These are phyloP conservation scores for Episyrphus balteatus DNA, from an alignment of 1,140 invertebrate genomes.

Conservation along the genomic window DNA sequence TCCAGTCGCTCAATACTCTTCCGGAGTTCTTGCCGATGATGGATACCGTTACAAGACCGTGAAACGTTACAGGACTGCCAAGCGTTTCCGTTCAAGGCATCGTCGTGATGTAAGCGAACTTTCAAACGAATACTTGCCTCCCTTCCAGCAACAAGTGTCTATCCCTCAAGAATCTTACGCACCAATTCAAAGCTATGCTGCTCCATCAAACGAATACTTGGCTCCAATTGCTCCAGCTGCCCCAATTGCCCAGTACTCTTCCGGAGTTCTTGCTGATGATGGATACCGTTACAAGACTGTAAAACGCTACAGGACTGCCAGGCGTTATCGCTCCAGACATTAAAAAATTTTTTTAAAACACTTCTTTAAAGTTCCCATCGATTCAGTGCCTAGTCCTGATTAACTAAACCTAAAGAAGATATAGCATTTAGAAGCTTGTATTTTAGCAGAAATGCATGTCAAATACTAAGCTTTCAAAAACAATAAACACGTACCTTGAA, in stretches of 20 bases:
- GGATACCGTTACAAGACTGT: constrained; percentile 1
- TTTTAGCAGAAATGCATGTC: no score
- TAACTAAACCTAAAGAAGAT: no score
- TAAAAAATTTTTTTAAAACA: no score
- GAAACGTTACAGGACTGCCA: background rate
- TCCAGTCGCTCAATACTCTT: background rate
- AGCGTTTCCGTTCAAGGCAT: background rate
- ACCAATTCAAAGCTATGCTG: no score
- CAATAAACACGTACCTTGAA: background rate
- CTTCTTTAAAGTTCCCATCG: no score
- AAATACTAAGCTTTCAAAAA: no score
- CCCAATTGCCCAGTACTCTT: background rate
- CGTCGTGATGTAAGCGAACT: constrained; percentile 14
- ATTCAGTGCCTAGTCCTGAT: no score
- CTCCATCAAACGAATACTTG: background rate
- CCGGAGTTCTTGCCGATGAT: background rate
- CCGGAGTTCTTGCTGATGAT: background rate
- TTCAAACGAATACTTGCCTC: no score
- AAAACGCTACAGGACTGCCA: background rate
- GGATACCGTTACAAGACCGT: constrained; percentile 1
- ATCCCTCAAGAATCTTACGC: no score
- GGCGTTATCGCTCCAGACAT: background rate
- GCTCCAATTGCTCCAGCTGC: background rate
- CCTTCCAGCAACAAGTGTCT: no score
- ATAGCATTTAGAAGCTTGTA: no score